Evolutionary conservation across 2,888 invertebrate genomes (phyloP).

Genomic region (Microctonus hyperodae): DNA sequence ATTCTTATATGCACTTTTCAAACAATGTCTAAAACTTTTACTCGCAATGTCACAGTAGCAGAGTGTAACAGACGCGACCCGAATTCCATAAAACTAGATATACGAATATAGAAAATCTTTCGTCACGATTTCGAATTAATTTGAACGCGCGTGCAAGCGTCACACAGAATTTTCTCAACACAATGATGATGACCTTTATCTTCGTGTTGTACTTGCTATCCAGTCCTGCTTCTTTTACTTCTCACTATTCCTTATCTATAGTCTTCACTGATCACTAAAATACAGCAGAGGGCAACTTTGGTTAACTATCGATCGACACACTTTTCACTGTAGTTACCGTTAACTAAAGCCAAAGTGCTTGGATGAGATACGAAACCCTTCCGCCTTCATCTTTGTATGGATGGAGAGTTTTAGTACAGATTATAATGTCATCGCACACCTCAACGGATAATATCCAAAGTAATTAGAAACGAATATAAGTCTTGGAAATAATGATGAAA

Average conservation of each 20-base stretch:
- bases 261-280: not conserved
- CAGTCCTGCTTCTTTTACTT: not conserved
- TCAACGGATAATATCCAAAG: not conserved
- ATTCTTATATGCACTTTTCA: conserved; percentile 21
- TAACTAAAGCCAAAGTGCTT: not conserved
- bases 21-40: conserved; percentile 21
- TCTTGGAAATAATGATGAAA: not conserved
- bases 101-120: conserved; percentile 19
- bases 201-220: not conserved
- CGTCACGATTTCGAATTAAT: conserved; percentile 38
- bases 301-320: conserved; percentile 28
- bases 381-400: not conserved
- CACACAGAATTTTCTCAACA: not conserved
- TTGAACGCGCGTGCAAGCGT: conserved; percentile 26
- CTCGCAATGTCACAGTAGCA: conserved; percentile 22
- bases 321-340: conserved; percentile 11
- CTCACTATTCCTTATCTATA: not conserved
- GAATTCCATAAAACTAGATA: conserved; percentile 24
- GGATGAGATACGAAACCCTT: conserved; percentile 1
- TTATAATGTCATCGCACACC: not conserved
- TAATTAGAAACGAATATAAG: not conserved
- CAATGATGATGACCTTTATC: not conserved
- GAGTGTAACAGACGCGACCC: conserved; percentile 20
- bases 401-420: not conserved
- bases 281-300: not conserved